Evolutionary conservation across 2,113 vertebrate genomes (phyloP).

Genomic region (Gopherus evgoodei): DNA sequence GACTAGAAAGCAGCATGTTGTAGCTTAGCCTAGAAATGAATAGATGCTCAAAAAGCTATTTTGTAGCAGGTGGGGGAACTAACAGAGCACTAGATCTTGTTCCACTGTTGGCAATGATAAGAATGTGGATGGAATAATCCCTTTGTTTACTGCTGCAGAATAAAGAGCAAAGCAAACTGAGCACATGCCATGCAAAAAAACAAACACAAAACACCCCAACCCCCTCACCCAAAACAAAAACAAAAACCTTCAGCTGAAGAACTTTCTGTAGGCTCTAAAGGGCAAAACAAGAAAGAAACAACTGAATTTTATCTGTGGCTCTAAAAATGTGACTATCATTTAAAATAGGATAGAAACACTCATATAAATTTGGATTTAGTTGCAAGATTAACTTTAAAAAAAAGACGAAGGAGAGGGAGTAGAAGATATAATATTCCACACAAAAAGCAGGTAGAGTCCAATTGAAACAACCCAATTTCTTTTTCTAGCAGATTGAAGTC

Average conservation of each 20-base stretch:
- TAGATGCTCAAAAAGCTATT: not conserved
- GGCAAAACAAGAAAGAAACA: not conserved
- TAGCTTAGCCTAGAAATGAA: not conserved
- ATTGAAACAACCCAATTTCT: not conserved
- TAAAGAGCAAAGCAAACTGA: not conserved
- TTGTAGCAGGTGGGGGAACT: not conserved
- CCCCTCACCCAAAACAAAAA: not conserved
- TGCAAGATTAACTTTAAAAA: not conserved
- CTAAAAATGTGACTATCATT: not conserved
- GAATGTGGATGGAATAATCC: not conserved
- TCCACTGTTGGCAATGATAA: not conserved
- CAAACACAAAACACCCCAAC: too few species aligned
- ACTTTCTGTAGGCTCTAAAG: not conserved
- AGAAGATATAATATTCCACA: not conserved
- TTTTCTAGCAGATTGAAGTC: not conserved
- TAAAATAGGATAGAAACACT: not conserved
- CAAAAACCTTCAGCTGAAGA: not conserved
- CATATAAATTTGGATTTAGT: not conserved
- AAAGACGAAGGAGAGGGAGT: not conserved
- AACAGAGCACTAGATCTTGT: not conserved
- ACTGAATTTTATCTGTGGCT: not conserved
- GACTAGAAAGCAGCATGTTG: not conserved
- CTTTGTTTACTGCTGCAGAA: not conserved
- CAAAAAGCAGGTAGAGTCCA: accelerated
- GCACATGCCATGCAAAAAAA: not conserved